Conservation (phyloP, 2,113 vertebrate genomes). For the Nibea albiflora region DNA sequence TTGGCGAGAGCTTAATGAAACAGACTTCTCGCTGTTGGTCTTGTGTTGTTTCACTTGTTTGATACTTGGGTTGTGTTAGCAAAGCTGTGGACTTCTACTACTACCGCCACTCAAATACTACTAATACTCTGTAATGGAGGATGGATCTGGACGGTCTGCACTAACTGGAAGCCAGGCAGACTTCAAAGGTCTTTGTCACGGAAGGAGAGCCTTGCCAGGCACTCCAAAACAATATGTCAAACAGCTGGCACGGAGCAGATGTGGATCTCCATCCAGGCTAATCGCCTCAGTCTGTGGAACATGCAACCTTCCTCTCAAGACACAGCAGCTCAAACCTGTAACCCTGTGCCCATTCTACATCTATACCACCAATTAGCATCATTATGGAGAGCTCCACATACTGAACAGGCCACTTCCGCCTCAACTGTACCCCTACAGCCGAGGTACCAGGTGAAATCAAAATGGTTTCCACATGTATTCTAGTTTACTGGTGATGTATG, state of each 20-base stretch:
- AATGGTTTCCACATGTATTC: conserved; percentile 67
- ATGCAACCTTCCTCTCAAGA: conserved; percentile 12
- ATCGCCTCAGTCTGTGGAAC: conserved; percentile 37
- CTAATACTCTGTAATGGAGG: neutral
- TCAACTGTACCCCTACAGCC: conserved; percentile 37
- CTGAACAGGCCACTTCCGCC: conserved; percentile 31
- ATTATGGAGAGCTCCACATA: conserved; percentile 19
- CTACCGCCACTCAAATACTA: conserved; percentile 1
- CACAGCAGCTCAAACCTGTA: conserved; percentile 4
- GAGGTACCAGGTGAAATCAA: conserved; percentile 47
- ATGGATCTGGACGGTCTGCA: conserved; percentile 42
- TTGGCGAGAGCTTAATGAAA: no score
- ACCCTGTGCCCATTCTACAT: conserved; percentile 32
- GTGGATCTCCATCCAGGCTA: conserved; percentile 33
- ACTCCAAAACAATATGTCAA: conserved; percentile 45
- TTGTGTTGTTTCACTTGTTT: no score
- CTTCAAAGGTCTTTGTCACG: conserved; percentile 66
- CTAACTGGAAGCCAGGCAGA: conserved; percentile 51
- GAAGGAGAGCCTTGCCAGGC: conserved; percentile 23
- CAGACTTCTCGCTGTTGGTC: no score
- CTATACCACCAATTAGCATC: conserved; percentile 42
- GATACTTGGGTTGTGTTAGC: no score
- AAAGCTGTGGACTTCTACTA: neutral
- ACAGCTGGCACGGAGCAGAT: conserved; percentile 53
- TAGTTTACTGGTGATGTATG: conserved; percentile 51